Evolutionary conservation across 2,113 vertebrate genomes (phyloP), one percentile per base, ranked within the genome.

Genomic region (Maccullochella peelii): DNA sequence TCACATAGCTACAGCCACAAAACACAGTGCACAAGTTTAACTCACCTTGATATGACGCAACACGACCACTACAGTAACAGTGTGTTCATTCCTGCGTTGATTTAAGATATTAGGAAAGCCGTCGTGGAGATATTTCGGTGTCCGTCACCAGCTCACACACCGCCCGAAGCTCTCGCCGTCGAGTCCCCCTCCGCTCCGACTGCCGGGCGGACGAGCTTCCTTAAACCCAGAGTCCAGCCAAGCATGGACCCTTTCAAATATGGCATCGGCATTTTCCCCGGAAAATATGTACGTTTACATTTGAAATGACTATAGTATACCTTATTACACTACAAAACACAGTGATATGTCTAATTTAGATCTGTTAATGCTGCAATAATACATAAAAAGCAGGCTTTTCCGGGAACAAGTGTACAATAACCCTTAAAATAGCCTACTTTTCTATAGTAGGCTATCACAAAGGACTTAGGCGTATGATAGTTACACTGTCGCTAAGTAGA

Each of bases 161-260:
- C 74, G 89, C 86, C 90, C 54, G 86, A 50, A 86, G 77, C 88
- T 82, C 79, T 70, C 83, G 23, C 72, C 40, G 85, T 63, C 73
- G 83, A 82, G 85, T 87, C 79, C 76, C 85, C 83, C 88, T 91
- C 88, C 80, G 82, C 89, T 81, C 69, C 70, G 65, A 86, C 90
- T 77, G 54, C 81, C 91, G 83, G 87, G 79, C 72, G 70, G 80
- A 83, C 80, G 10, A 79, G 90, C 88, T 91, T 91, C 93, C 92
- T 94, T 62, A 57, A 83, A 91, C 63, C 89, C 81, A 5, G 76
- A 73, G 80, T 84, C 78, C 85, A 68, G 76, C 78, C 87, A 54
- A 86, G 67, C 90, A 52, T 42, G 85, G 86, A 77, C 65, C 67
- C 80, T 36, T 74, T 87, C 88, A 87, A 88, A 90, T 38, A 70